Evolutionary conservation across 2,113 vertebrate species (phyloP), one percentile per base, ranked within the genome.

Genomic region (Charina bottae): DNA sequence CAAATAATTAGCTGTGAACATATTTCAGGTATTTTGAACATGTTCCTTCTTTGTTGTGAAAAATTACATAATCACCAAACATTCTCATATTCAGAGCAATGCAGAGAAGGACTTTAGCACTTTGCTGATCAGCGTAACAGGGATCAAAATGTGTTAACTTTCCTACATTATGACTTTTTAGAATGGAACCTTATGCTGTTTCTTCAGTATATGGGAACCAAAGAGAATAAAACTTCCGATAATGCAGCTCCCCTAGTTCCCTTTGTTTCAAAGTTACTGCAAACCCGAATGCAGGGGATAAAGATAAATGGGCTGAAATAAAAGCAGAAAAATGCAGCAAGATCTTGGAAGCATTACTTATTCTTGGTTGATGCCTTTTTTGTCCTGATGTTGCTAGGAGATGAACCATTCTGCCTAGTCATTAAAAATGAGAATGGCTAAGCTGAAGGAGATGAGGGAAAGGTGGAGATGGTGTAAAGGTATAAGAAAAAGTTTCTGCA

Each of bases 301-400:
- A 91, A 86, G 87, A 94, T 87, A 89, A 90, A 86, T 88, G 17
- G 6, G 42, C 19, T 49, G 42, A 89, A 89, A 91, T 89, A 60
- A 93, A 91, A 60, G 21, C 23, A n/a, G 59, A 78, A 72, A 89
- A 89, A 59, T 28, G 54, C 64, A 62, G 42, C 83, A 83, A 93
- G 91, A 91, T 93, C 86, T 92, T 93, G 90, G 64, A 94, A 96
- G 88, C 89, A 92, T 97, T 94, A 96, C 93, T 94, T 97, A 95
- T 95, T 96, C 92, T 93, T 96, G 93, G 93, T 92, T 90, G 59
- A 78, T 95, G 12, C 87, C 86, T 94, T 95, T 95, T 92, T 96
- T 94, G 93, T 59, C 94, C 49, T 49, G 33, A 90, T 88, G 95
- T 97, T 96, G 95, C 95, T 96, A 96, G 94, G 96, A 93, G 92